These are phyloP conservation scores for Myrmophylax atrothorax DNA, from an alignment of 2,113 vertebrate genomes.

Conservation along the genomic window DNA sequence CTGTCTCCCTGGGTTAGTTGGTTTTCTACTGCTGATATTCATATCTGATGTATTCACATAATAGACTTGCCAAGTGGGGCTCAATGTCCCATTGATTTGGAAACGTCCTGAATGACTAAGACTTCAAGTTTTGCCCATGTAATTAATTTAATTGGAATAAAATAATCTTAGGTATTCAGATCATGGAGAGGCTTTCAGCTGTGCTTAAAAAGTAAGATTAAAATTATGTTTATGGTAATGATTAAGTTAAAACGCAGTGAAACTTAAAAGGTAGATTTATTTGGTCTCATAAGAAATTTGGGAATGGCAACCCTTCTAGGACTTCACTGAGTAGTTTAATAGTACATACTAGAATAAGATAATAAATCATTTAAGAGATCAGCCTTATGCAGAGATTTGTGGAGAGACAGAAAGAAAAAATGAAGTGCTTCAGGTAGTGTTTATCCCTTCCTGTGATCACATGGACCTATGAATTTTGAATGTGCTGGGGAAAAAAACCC, in stretches of 20 bases:
- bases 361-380: neutral
- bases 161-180: neutral
- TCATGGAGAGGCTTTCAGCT: neutral
- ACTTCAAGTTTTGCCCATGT: neutral
- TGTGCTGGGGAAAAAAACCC: too few species aligned
- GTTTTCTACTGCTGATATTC: neutral
- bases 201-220: neutral
- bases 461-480: neutral
- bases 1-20: neutral
- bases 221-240: neutral
- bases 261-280: neutral
- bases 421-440: neutral
- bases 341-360: neutral
- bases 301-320: neutral
- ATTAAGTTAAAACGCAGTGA: neutral
- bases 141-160: constrained; percentile 34
- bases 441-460: neutral
- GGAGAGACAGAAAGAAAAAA: neutral
- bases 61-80: neutral
- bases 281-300: neutral
- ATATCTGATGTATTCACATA: neutral
- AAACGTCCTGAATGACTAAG: neutral
- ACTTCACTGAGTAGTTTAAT: neutral
- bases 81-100: neutral
- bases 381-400: neutral